Conservation (phyloP, 64 coral and sea anemone species). For the Dendronephthya gigantea region DNA sequence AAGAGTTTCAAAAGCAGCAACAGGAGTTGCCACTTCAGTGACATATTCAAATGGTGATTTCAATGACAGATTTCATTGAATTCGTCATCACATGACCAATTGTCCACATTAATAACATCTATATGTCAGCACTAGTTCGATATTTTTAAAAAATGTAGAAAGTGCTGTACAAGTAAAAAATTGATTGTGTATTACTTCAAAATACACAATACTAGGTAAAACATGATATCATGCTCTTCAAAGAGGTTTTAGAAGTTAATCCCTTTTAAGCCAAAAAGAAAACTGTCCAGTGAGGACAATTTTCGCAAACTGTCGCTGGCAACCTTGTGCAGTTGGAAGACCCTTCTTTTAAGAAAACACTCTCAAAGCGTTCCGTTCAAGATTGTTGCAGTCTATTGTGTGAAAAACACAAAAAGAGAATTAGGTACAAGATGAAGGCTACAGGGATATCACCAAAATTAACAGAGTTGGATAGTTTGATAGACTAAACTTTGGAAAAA, state of each 20-base stretch:
- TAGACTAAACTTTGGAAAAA: conserved; percentile 18
- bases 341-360: conserved; percentile 17
- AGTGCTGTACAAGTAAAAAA: too few species aligned
- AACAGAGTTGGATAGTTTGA: conserved; percentile 27
- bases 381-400: conserved; percentile 26
- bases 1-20: too few species aligned
- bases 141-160: too few species aligned
- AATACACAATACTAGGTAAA: too few species aligned
- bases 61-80: too few species aligned
- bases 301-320: conserved; percentile 30
- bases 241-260: conserved; percentile 30
- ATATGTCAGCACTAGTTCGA: too few species aligned
- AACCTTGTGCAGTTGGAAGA: conserved; percentile 31
- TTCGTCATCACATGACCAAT: too few species aligned
- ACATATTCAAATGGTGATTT: too few species aligned
- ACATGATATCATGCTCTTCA: conserved; percentile 24
- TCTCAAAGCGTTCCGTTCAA: conserved; percentile 19
- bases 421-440: conserved; percentile 22
- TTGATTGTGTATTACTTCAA: too few species aligned
- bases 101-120: too few species aligned
- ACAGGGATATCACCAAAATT: conserved; percentile 26
- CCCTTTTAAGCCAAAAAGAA: conserved; percentile 42
- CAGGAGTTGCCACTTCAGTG: too few species aligned
- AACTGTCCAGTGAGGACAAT: conserved; percentile 30
- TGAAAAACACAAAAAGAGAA: conserved; percentile 29